Evolutionary conservation across 2,888 invertebrate species (phyloP), one percentile per base, ranked within the genome.

Genomic region (Coelogynopora nodosa): DNA sequence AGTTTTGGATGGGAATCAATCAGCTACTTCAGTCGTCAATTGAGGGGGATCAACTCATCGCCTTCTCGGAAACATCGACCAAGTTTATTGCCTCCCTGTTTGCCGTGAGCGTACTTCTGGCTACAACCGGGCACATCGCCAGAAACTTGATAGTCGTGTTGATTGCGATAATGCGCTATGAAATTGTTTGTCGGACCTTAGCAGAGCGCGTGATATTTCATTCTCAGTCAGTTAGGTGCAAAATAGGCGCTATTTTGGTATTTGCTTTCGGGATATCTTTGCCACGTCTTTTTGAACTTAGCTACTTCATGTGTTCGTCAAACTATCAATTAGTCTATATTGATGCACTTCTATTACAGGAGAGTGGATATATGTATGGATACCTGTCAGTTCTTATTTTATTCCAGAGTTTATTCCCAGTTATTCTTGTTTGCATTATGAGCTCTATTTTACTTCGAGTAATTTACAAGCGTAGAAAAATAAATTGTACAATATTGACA

Each of bases 121-220:
- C 67, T 0, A 85, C 85, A 82, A 67, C 67, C 29, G 67, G 74
- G 13, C 85, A 85, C 30, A 85, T 85, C 27, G 67, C 85, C 5
- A 1, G 85, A 29, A 85, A 85, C 67, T 85, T 23, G 26, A 80
- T 28, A n/a, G 30, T 85, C 29, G 67, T 85, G 1, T 27, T 85
- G 23, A 85, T 85, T 0, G 85, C 85, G 18, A 67, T 85, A 5
- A 85, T 85, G 85, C 67, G 85, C 0, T 85, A 80, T 27, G 85
- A 85, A 82, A 80, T 67, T 49, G 67, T 85, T 13, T 85, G 85
- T 84, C n/a, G 81, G 10, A n/a, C 5, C 2, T n/a, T 23, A 23
- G 5, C 10, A 2, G 2, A 80, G 23, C 81, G 81, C 23, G 10
- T 10, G 10, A 13, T 80, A 80, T 80, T 80, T 80, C 81, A 23